Conservation (phyloP, 2,888 invertebrate species). For the Notocelia uddmanniana region DNA sequence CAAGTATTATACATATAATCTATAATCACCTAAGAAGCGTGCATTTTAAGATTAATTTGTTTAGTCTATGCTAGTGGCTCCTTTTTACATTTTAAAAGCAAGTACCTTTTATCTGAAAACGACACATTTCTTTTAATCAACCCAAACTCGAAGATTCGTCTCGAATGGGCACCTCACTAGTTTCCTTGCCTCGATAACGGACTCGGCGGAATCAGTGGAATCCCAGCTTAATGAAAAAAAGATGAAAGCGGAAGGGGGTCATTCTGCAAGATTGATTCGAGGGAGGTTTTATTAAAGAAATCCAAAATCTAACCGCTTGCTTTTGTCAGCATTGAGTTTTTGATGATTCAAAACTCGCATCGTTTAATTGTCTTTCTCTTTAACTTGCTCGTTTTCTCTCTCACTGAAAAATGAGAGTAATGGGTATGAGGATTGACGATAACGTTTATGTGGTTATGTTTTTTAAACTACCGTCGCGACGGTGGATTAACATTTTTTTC, state of each 20-base stretch:
- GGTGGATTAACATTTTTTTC: too few species aligned
- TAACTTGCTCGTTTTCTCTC: background rate
- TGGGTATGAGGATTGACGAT: background rate
- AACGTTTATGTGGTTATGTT: background rate
- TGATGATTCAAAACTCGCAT: conserved; percentile 7
- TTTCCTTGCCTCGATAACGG: conserved; percentile 30
- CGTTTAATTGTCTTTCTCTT: background rate
- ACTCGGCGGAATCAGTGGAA: conserved; percentile 40
- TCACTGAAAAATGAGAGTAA: background rate
- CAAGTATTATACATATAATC: too few species aligned
- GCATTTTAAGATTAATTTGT: too few species aligned
- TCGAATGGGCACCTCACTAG: conserved; percentile 26
- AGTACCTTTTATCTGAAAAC: background rate
- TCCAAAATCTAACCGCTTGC: conserved; percentile 30
- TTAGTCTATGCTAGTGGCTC: too few species aligned
- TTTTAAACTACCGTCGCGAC: too few species aligned
- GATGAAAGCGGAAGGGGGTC: conserved; percentile 46
- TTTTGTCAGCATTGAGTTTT: conserved; percentile 8
- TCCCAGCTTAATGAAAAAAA: conserved; percentile 46
- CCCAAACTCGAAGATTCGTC: conserved; percentile 5
- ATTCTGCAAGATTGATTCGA: conserved; percentile 45
- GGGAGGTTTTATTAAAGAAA: conserved; percentile 42
- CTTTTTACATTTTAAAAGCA: too few species aligned
- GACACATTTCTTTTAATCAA: background rate
- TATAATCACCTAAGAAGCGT: too few species aligned